Evolutionary conservation across 2,797 vertebrate genomes (phyloP).

Genomic region (Bufotes viridis): DNA sequence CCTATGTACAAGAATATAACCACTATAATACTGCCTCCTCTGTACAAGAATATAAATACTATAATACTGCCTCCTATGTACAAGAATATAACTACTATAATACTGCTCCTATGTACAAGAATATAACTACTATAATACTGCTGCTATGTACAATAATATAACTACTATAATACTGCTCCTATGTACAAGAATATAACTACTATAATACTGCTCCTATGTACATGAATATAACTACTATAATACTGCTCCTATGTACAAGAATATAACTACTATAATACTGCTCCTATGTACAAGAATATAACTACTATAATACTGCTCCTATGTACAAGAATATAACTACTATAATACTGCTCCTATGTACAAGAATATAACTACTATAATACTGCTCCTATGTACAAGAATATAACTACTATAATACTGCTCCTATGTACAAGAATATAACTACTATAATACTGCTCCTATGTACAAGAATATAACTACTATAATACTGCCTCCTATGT

Average conservation of each 20-base stretch:
- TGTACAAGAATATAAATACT: constrained; percentile 11
- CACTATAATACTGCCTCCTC: not conserved
- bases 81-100: constrained; percentile 3
- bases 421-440: constrained; percentile 16
- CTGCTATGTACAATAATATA: not conserved
- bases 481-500: constrained; percentile 4
- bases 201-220: constrained; percentile 6
- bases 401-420: constrained; percentile 22
- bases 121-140: constrained; percentile 23
- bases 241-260: not conserved
- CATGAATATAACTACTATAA: constrained; percentile 13
- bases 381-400: not conserved
- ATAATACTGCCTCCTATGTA: constrained; percentile 8
- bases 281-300: constrained; percentile 5
- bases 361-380: constrained; percentile 13
- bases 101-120: not conserved
- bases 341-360: not conserved
- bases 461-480: constrained; percentile 14
- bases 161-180: not conserved
- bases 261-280: constrained; percentile 9
- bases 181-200: constrained; percentile 7
- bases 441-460: constrained; percentile 18
- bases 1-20: constrained; percentile 15
- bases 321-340: constrained; percentile 8
- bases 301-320: constrained; percentile 3